These are phyloP conservation scores for Lepisosteus osseus DNA, from an alignment of 2,113 vertebrate species.

Conservation along the genomic window DNA sequence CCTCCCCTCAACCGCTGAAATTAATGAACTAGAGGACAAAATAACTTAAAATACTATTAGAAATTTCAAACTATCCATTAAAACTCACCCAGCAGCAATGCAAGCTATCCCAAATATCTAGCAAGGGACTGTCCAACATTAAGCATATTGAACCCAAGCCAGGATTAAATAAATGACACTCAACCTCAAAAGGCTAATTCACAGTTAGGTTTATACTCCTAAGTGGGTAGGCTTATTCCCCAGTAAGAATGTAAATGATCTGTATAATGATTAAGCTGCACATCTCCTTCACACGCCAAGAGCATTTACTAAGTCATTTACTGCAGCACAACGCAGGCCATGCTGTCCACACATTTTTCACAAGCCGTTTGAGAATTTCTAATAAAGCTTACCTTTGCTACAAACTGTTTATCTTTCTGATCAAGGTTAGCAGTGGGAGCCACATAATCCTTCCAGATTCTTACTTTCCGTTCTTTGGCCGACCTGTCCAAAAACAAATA, in stretches of 20 bases:
- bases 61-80: not conserved
- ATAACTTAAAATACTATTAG: not conserved
- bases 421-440: slow-evolving; percentile 94
- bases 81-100: not conserved
- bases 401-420: slow-evolving; percentile 94
- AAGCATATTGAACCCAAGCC: not conserved
- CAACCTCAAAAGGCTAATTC: not conserved
- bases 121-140: not conserved
- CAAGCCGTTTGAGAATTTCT: not conserved
- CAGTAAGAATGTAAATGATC: not conserved
- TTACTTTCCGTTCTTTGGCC: slow-evolving; percentile 88
- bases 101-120: not conserved
- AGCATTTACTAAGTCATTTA: not conserved
- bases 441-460: slow-evolving; percentile 98
- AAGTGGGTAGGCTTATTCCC: not conserved
- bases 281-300: not conserved
- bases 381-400: slow-evolving; percentile 83
- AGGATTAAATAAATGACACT: too few relatives aligned
- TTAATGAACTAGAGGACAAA: too few relatives aligned
- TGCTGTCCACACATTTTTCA: not conserved
- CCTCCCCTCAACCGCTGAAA: too few relatives aligned
- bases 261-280: not conserved
- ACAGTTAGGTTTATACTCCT: not conserved
- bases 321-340: not conserved
- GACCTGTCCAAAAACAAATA: slow-evolving; percentile 59